A percentile compares a stretch with the other conserved stretches of the same genome.
phyloP scores from a whole-genome alignment of 2,113 vertebrate species.

The Chiloscyllium plagiosum region DNA sequence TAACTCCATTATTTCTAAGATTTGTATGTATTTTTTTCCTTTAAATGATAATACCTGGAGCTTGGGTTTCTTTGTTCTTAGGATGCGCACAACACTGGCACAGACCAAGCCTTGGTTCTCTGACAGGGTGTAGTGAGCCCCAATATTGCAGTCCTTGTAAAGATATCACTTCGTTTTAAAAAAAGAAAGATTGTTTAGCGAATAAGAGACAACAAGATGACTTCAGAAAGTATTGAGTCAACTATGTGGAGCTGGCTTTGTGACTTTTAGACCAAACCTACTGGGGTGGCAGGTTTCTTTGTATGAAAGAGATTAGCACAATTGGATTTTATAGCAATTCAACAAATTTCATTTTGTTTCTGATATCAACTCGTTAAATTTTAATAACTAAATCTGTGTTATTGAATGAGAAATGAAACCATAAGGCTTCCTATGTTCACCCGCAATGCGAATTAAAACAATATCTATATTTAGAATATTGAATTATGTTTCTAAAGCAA shows the following conservation, averaged over 20 bases:
- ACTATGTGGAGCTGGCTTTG: not conserved
- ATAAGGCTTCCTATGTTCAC: not conserved
- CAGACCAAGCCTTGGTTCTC: not conserved
- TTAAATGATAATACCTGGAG: not conserved
- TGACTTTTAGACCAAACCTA: not conserved
- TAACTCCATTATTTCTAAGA: not conserved
- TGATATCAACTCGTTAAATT: not conserved
- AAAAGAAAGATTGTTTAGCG: not conserved
- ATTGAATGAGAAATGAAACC: not conserved
- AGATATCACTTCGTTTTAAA: not conserved
- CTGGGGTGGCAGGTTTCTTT: not conserved
- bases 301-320: not conserved
- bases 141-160: not conserved
- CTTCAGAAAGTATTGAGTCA: not conserved
- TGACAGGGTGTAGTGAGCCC: not conserved
- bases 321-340: not conserved
- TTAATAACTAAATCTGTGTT: not conserved
- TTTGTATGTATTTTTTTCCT: not conserved
- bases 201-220: not conserved
- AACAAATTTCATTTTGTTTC: not conserved
- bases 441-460: not conserved
- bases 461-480: not conserved
- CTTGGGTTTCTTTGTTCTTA: not conserved
- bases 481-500: not conserved
- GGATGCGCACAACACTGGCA: not conserved